Evolutionary conservation across 92 coral and sea anemone species (phyloP).

Genomic region (Zoanthus sociatus): DNA sequence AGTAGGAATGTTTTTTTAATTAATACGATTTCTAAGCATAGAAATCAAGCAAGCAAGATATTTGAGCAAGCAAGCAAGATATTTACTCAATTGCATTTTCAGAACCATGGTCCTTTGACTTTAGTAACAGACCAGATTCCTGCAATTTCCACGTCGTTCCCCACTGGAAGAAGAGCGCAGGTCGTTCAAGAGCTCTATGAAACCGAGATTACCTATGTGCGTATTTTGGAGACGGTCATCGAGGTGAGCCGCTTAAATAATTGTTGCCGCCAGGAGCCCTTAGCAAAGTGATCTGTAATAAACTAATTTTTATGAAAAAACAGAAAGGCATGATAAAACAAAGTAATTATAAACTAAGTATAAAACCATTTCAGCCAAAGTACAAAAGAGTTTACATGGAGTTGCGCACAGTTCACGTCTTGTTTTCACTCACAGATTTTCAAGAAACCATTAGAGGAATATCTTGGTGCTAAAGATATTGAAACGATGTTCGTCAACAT

Average conservation of each 20-base stretch:
- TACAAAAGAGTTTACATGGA: background rate
- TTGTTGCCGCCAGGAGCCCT: background rate
- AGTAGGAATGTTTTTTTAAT: too few species aligned
- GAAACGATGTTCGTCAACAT: constrained; percentile 81
- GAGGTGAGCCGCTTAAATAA: constrained; percentile 66
- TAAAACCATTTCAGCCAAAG: background rate
- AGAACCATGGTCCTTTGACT: constrained; percentile 76
- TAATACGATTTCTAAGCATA: too few species aligned
- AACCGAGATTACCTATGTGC: constrained; percentile 91
- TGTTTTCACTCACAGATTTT: constrained; percentile 68
- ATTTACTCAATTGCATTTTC: background rate
- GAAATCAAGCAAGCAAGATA: too few species aligned
- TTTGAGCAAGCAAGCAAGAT: too few species aligned
- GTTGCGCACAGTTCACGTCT: background rate
- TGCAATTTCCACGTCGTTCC: constrained; percentile 77
- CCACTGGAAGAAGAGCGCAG: constrained; percentile 86
- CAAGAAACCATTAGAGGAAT: constrained; percentile 80
- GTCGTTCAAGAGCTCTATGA: constrained; percentile 90
- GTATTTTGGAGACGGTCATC: constrained; percentile 91
- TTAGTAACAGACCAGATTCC: constrained; percentile 90
- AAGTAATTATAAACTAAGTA: too few species aligned
- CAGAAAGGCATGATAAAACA: too few species aligned
- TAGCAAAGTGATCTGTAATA: background rate
- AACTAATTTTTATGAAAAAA: too few species aligned
- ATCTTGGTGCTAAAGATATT: constrained; percentile 79